Evolutionary conservation across 2,797 vertebrate species (phyloP), one percentile per base, ranked within the genome.

Genomic region (Cygnus olor): DNA sequence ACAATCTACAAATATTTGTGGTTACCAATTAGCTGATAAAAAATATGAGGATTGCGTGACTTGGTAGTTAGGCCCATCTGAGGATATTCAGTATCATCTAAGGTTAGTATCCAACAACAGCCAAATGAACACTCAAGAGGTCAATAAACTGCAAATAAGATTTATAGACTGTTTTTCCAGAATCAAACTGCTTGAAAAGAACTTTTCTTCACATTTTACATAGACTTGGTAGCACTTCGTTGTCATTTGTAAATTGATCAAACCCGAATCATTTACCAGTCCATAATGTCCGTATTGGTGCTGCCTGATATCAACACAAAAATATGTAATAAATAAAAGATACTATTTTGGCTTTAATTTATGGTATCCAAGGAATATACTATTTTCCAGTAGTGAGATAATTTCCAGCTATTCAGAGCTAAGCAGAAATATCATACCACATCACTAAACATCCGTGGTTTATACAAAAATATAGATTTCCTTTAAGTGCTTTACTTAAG

Each of bases 401-500:
- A 82, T 92, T 97, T 95, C 79, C 89, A 93, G 86, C 71, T 94
- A 83, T 87, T 94, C 89, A 87, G 91, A 96, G 92, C 95, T 84
- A 91, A 95, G 94, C 94, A 94, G 94, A 94, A 95, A 79, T 66
- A 89, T 65, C 87, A 57, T 63, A 94, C 93, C 94, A 90, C 73
- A 20, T 92, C 61, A 32, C 94, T 96, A 97, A 98, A 97, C 97
- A 97, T 90, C 95, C 63, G 89, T 80, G 95, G 96, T 98, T 98
- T 97, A 97, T 95, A 82, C 83, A 45, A 98, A 97, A 97, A 96
- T 97, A 97, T 95, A 97, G 97, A 98, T 98, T 97, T 97, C 96
- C 97, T 97, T 98, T 97, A 98, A 98, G 97, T 96, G 91, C 97
- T 97, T 95, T 87, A 65, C 96, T 91, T 90, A 94, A 98, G 92